A percentile compares a stretch with the other conserved stretches of the same genome.
Conservation (phyloP, 2,113 vertebrate genomes). For the Pycnonotus jocosus region DNA sequence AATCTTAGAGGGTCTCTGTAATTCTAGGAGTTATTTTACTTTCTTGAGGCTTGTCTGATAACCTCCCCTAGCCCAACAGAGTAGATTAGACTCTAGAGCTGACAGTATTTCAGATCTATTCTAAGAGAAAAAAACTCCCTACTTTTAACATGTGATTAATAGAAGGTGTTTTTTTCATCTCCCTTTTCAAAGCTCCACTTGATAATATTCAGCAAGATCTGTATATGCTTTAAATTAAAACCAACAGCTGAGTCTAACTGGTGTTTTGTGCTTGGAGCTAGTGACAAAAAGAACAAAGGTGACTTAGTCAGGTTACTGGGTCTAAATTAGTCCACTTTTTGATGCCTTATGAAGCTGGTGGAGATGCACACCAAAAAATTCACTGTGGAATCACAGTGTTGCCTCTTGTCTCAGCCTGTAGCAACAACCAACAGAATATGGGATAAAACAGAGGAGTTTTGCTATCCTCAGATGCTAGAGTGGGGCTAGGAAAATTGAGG, state of each 20-base stretch:
- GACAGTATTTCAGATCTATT: background rate
- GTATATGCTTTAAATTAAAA: slow-evolving; percentile 24
- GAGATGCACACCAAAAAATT: background rate
- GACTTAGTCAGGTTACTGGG: background rate
- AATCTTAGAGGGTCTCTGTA: background rate
- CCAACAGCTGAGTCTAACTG: background rate
- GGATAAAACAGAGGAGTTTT: background rate
- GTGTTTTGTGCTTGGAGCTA: background rate
- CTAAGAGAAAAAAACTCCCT: background rate
- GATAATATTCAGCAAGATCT: background rate
- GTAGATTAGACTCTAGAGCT: background rate
- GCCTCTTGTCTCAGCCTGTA: background rate
- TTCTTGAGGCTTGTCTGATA: background rate
- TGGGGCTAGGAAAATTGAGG: background rate
- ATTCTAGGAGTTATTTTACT: background rate
- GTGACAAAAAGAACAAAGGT: background rate
- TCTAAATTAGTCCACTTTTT: background rate
- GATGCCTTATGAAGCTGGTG: background rate
- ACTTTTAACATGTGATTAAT: background rate
- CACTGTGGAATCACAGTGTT: background rate
- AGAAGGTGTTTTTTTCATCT: background rate
- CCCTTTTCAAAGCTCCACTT: background rate
- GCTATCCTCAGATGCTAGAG: background rate
- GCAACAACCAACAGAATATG: background rate
- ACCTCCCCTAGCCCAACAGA: background rate